These are phyloP conservation scores for Phrixothrix hirtus DNA, from an alignment of 2,888 invertebrate genomes.

Conservation along the genomic window DNA sequence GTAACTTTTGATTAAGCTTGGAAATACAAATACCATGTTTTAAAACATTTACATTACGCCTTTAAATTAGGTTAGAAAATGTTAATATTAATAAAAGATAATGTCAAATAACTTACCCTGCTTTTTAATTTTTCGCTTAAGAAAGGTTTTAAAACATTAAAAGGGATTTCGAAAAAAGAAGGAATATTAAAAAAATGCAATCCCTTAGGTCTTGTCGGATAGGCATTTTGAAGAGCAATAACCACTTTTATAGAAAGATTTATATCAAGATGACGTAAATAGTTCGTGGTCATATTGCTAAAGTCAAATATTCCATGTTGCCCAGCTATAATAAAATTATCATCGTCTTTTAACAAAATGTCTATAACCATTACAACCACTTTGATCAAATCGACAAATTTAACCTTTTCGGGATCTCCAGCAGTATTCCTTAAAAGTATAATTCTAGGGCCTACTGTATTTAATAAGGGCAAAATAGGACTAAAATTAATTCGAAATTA, in stretches of 20 bases:
- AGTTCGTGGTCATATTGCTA: background rate
- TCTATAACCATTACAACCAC: constrained; percentile 4
- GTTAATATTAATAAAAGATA: too few relatives aligned
- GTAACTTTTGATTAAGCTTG: too few relatives aligned
- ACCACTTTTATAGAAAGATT: background rate
- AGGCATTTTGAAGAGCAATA: background rate
- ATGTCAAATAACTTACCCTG: background rate
- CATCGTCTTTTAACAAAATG: constrained; percentile 6
- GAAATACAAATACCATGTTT: too few relatives aligned
- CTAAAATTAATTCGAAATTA: constrained; percentile 1
- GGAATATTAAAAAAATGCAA: background rate
- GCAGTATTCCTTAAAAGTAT: background rate
- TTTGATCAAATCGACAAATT: constrained; percentile 1
- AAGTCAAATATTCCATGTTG: constrained; percentile 2
- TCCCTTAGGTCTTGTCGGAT: background rate
- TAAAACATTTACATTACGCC: too few relatives aligned
- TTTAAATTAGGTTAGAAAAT: too few relatives aligned
- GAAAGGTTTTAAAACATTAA: background rate
- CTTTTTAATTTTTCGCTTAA: background rate
- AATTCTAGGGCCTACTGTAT: background rate
- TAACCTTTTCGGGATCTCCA: background rate
- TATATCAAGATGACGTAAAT: background rate
- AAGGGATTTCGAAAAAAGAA: background rate
- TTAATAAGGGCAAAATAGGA: background rate
- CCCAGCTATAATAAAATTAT: constrained; percentile 3